Conservation (phyloP, 2,888 invertebrate genomes). For the Ceratothoa steindachneri region DNA sequence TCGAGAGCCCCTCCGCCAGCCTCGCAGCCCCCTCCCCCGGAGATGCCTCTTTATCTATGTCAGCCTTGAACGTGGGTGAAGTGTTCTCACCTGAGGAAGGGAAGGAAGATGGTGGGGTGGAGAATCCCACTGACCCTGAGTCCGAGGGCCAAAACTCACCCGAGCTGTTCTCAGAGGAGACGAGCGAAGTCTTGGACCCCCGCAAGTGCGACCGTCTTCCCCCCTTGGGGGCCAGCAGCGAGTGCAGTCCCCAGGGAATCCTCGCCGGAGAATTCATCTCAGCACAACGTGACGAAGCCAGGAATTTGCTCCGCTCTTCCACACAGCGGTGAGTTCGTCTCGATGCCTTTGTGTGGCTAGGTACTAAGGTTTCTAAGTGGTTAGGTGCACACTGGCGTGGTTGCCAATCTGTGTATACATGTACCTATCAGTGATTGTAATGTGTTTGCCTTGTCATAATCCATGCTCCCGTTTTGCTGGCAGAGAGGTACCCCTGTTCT, state of each 20-base stretch:
- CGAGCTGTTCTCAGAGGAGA: not conserved
- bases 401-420: too few species aligned
- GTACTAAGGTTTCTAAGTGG: too few species aligned
- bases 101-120: not conserved
- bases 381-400: too few species aligned
- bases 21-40: not conserved
- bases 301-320: slow-evolving; percentile 17
- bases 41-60: not conserved
- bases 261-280: slow-evolving; percentile 1
- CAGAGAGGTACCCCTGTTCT: slow-evolving; percentile 58
- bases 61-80: too few species aligned
- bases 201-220: slow-evolving; percentile 1
- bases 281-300: slow-evolving; percentile 21
- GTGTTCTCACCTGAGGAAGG: not conserved
- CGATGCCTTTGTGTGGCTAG: too few species aligned
- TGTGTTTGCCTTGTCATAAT: too few species aligned
- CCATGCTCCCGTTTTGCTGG: too few species aligned
- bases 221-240: slow-evolving; percentile 7
- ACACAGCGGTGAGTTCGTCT: slow-evolving; percentile 17
- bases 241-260: not conserved
- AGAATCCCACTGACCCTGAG: not conserved
- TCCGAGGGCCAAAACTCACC: not conserved
- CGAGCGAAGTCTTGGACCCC: not conserved
- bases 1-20: not conserved
- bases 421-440: too few species aligned